phyloP scores from a whole-genome alignment of 1,140 invertebrate species.

The Aporrectodea caliginosa region DNA sequence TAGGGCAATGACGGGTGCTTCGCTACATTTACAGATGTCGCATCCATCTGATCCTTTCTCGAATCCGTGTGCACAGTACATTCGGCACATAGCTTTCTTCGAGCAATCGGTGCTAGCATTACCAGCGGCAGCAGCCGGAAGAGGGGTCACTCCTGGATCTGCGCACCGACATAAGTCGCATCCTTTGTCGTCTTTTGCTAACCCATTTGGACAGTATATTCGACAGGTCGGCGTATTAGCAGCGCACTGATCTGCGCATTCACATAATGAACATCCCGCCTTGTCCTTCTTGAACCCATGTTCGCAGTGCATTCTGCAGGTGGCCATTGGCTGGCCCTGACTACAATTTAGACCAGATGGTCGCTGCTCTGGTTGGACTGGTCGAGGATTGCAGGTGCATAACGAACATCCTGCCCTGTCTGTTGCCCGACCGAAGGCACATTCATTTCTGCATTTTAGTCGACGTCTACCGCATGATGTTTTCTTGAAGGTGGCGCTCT shows the following conservation, averaged over 20 bases:
- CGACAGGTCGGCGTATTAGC: not conserved
- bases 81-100: not conserved
- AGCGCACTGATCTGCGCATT: not conserved
- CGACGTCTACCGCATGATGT: not conserved
- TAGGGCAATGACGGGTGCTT: conserved; percentile 8
- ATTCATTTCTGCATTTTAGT: not conserved
- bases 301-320: conserved; percentile 1
- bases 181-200: not conserved
- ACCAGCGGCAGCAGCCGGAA: not conserved
- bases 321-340: not conserved
- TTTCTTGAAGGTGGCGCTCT: not conserved
- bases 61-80: conserved; percentile 24
- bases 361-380: not conserved
- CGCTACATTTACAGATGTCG: conserved; percentile 20
- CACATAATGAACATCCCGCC: conserved; percentile 15
- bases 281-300: conserved; percentile 17
- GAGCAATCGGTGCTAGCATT: not conserved
- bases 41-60: conserved; percentile 18
- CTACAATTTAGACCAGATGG: not conserved
- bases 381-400: not conserved
- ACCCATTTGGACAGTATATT: conserved; percentile 24
- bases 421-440: not conserved
- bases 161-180: not conserved
- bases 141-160: too few species aligned
- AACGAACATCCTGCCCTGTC: not conserved